Evolutionary conservation across 2,113 vertebrate species (phyloP), one percentile per base, ranked within the genome.

Genomic region (Atherinomorus stipes): DNA sequence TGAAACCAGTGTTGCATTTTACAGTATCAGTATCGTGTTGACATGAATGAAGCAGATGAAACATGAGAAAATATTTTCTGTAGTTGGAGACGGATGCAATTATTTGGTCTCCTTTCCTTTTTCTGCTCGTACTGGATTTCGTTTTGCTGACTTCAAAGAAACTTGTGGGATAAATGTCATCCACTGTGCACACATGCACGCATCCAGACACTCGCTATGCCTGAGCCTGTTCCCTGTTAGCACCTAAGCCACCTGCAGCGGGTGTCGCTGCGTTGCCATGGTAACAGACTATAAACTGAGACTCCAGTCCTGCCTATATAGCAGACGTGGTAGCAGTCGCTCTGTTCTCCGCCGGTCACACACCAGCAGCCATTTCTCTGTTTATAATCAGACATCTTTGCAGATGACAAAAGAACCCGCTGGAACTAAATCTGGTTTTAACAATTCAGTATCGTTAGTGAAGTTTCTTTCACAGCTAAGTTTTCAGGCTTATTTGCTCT

Each of bases 91-190:
- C n/a, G n/a, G n/a, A n/a, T n/a, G n/a, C n/a, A n/a, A n/a, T n/a
- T n/a, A n/a, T n/a, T n/a, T n/a, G n/a, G n/a, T 51, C 49, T 58
- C 49, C 38, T 59, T 42, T 64, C 51, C 18, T 59, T 31, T 31
- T 31, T 9, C 21, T 16, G 60, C 77, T 31, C 57, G 19, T 11
- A 53, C 34, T 26, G 26, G 69, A 67, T 76, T 80, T 78, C 68
- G 69, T 84, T 87, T 78, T 79, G 75, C 78, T 82, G 72, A 85
- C 69, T 78, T 73, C 34, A 73, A 82, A 71, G 64, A 62, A 64
- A 72, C 84, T 76, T 81, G 49, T 34, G 44, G 60, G 42, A 78
- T 79, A 89, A 88, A 90, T 85, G 81, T 81, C 79, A 85, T 70
- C 50, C 75, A 71, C 61, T 19, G 44, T 1, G 7, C 61, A 67